A percentile compares a stretch with the other conserved stretches of the same genome.
Conservation (phyloP, 2,113 vertebrate species). For the Dolichotis patagonum region DNA sequence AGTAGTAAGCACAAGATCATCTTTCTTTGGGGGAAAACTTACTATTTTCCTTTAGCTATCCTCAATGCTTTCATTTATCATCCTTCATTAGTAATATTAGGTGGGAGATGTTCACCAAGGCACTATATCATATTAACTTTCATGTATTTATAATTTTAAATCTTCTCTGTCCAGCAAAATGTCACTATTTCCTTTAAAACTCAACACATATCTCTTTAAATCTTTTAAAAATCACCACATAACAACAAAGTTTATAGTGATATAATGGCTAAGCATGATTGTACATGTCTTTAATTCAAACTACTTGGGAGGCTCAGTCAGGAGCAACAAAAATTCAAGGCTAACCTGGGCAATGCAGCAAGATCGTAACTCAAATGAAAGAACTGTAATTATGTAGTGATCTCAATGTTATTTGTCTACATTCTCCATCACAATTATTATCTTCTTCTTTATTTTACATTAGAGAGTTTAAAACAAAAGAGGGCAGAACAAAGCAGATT, state of each 20-base stretch:
- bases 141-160: constrained; percentile 39
- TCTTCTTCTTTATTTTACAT: not conserved
- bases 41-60: not conserved
- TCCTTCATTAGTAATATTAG: constrained; percentile 3
- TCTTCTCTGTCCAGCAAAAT: not conserved
- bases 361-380: not conserved
- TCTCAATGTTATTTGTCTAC: not conserved
- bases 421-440: not conserved
- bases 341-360: not conserved
- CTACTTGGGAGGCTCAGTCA: not conserved
- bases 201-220: not conserved
- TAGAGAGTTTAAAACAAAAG: too few species aligned
- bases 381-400: not conserved
- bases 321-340: not conserved
- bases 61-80: constrained; percentile 26
- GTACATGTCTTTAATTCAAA: not conserved
- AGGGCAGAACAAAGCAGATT: too few species aligned
- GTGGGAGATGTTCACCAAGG: not conserved
- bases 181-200: constrained; percentile 11
- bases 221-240: not conserved
- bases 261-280: not conserved
- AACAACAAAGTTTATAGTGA: not conserved
- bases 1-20: constrained; percentile 8
- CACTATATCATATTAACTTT: not conserved
- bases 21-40: constrained; percentile 1